Base-by-base conservation (phyloP, 1,140 invertebrate species). In the Platyura marginata region DNA sequence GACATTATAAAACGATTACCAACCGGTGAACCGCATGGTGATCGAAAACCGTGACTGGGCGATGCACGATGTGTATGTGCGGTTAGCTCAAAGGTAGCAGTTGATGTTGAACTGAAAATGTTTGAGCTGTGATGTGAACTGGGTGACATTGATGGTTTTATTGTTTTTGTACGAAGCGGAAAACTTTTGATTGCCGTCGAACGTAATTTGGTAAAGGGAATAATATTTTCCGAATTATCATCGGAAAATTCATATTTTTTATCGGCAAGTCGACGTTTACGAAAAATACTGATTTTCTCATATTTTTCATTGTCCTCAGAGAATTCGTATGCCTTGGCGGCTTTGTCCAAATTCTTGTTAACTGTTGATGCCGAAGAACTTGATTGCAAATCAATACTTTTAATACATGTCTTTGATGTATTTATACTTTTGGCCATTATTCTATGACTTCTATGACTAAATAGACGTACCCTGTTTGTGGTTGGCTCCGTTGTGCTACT, bases 161-260 rank as follows among this genome's bases (percentile, higher is more conserved):
- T 4, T 34, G 32, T 11, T 13, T 11, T 2, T 22, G 22, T 21
- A 23, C 18, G 21, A 40, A 40, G 9, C 11, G 10, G 32, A 9
- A n/a, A 21, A 47, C 21, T 53, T 50, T 18, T 48, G 53, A 13
- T 53, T 52, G 9, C 47, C 48, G 2, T 56, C 51, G 56, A 59
- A 64, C 63, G 18, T 59, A 55, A 51, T 41, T 59, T 59, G 3
- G 56, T 78, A 55, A 82, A 84, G 34, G 81, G 81, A 48, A 84
- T 75, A 44, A 85, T 84, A 58, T 86, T 86, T 56, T 85, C 81
- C 5, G 77, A 77, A 54, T 86, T 84, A 49, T 85, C 83, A 44
- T 87, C 84, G 3, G 79, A 82, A 50, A 89, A 87, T 55, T 90
- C 87, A 54, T 92, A 92, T 54, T 90, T 89, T 57, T 90, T 91